Conservation (phyloP, 64 coral and sea anemone genomes). For the Astreopora myriophthalma region DNA sequence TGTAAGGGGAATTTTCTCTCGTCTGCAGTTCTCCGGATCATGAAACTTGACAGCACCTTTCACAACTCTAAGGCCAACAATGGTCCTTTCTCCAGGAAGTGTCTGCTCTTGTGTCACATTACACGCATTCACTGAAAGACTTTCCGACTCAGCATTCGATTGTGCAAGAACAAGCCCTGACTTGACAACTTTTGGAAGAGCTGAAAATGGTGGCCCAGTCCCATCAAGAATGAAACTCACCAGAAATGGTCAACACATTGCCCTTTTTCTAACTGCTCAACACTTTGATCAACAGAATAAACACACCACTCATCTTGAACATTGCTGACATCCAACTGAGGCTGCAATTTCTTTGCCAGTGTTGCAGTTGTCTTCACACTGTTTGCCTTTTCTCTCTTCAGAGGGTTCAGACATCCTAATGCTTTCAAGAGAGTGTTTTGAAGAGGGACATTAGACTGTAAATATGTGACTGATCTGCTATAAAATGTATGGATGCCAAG, state of each 20-base stretch:
- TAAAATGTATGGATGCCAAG: constrained; percentile 64
- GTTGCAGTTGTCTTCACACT: constrained; percentile 57
- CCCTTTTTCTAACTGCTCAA: background rate
- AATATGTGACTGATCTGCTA: constrained; percentile 40
- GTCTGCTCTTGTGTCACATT: constrained; percentile 23
- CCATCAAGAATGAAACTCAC: too few species aligned
- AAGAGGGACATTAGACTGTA: constrained; percentile 61
- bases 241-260: constrained; percentile 50
- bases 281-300: constrained; percentile 15
- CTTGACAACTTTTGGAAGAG: too few species aligned
- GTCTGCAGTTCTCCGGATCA: constrained; percentile 41
- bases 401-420: constrained; percentile 61
- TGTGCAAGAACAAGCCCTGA: too few species aligned
- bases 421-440: constrained; percentile 73
- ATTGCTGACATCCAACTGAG: constrained; percentile 63
- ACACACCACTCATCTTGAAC: constrained; percentile 49
- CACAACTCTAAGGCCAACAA: constrained; percentile 22
- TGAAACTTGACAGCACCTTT: constrained; percentile 48
- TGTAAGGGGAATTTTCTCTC: constrained; percentile 36
- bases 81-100: constrained; percentile 20
- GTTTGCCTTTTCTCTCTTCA: constrained; percentile 67
- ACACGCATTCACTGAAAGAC: constrained; percentile 43
- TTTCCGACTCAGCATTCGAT: constrained; percentile 66
- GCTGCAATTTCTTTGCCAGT: constrained; percentile 63
- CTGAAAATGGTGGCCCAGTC: background rate